These are phyloP conservation scores for Osmerus mordax DNA, from an alignment of 2,113 vertebrate species.

Conservation along the genomic window DNA sequence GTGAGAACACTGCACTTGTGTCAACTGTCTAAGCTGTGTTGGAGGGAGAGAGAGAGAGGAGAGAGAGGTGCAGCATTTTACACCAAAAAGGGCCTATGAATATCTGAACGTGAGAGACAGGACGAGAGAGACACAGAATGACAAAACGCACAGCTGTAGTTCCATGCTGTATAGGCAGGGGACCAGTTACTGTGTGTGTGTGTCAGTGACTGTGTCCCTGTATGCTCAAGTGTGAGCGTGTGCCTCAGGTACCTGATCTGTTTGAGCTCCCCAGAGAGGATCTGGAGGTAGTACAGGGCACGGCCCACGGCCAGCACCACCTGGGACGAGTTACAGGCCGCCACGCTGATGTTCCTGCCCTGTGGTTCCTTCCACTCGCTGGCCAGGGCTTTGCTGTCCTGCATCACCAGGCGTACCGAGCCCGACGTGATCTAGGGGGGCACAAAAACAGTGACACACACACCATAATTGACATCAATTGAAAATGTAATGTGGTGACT, in stretches of 20 bases:
- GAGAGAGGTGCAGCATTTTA: not conserved
- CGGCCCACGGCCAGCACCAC: constrained; percentile 94
- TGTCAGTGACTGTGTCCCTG: not conserved
- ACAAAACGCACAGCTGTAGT: too few relatives aligned
- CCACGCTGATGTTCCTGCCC: constrained; percentile 95
- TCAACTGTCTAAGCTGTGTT: too few relatives aligned
- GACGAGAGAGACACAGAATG: too few relatives aligned
- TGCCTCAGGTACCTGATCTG: constrained; percentile 83
- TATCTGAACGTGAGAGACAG: too few relatives aligned
- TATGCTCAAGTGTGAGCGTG: not conserved
- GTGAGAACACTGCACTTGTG: too few relatives aligned
- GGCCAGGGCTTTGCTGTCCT: constrained; percentile 90
- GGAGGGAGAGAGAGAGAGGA: not conserved
- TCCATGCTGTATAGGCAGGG: not conserved
- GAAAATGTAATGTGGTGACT: too few relatives aligned
- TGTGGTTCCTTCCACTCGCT: constrained; percentile 98
- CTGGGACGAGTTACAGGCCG: constrained; percentile 94
- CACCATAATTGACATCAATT: not conserved
- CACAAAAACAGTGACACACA: not conserved
- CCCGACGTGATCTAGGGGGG: constrained; percentile 87
- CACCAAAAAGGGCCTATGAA: too few relatives aligned
- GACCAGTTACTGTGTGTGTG: not conserved
- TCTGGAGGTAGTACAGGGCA: constrained; percentile 94
- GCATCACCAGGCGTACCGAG: constrained; percentile 90
- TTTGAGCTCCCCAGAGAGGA: constrained; percentile 88